Evolutionary conservation across 2,888 invertebrate genomes (phyloP), one percentile per base, ranked within the genome.

Genomic region (Platynereis dumerilii): DNA sequence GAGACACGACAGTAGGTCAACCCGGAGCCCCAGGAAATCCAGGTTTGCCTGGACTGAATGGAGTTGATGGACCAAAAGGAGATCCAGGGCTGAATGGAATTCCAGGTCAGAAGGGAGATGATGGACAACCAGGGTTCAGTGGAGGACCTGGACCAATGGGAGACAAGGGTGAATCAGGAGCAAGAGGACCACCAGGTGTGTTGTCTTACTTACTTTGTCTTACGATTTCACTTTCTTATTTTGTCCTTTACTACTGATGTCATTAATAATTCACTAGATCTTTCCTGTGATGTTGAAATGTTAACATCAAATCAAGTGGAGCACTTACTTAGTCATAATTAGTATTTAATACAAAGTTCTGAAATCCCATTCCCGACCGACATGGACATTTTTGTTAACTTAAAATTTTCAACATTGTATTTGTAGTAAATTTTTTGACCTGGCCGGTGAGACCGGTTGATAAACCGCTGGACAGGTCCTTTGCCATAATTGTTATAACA

Each of bases 151-250:
- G 70, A 2, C 52, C 48, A 17, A 29, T 28, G 29, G 70, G 70
- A 26, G 53, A 56, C 48, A 58, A 63, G 45, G 63, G 75, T 27
- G 71, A 72, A 2, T 54, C 52, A 44, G 76, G 75, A 27, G 34
- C 67, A 22, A 59, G 67, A 20, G 78, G 78, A 20, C 48, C n/a
- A 22, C 48, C 48, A 48, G 48, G 48, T 20, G 42, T 10, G 42
- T n/a, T n/a, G n/a, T n/a, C n/a, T n/a, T 39, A 39, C 22, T n/a
- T 15, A 20, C 2, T 39, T 12, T 53, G 10, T 53, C 22, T 12
- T 53, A 17, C 20, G 10, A 12, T 10, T 15, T 10, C 22, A 17
- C 22, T 53, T 53, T 17, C 53, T 20, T 10, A 53, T 52, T n/a
- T 5, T 52, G 52, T 52, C 22, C 22, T 52, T 10, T n/a, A 17